Base-by-base conservation (phyloP, 2,888 invertebrate genomes). In the Kryphioiulus occultus region DNA sequence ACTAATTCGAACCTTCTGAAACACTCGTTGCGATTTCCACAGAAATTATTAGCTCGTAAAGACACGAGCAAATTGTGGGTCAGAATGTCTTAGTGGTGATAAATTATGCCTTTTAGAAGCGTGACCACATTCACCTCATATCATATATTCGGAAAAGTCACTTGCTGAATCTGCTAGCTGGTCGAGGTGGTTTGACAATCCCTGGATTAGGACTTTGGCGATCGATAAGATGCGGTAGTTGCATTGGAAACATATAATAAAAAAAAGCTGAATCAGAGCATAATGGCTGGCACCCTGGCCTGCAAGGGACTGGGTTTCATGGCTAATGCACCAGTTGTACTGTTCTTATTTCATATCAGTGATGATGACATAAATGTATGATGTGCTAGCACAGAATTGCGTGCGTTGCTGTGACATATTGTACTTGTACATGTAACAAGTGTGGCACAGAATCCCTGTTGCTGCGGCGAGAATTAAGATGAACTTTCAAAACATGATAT, bases 21-120 rank as follows among this genome's bases (percentile, higher is more conserved):
- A 59, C 59, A 59, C 59, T 59, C 59, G 59, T 1, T 59, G 59
- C 59, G 59, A 59, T 59, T 39, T 39, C 59, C 22, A 1, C 59
- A 5, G 59, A 59, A 59, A 59, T 59, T 59, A 59, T 59, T 59
- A 59, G 59, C 59, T 59, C 59, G 59, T 59, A 59, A 59, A 59
- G 59, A 59, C 59, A 59, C 59, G 22, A 59, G 59, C 59, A 59
- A 59, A 59, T 59, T 22, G 59, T 22, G 59, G 59, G 59, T 59
- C 59, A 59, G 9, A 59, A 59, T 59, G 59, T 59, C 22, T 59
- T 59, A 59, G 59, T 9, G 22, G 59, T 59, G 59, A 59, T 59
- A 59, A 59, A 59, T 59, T 59, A 59, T 59, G 59, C 59, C 59
- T 59, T 59, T 59, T 59, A 59, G 59, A 59, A 59, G 59, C 59